A percentile compares a stretch with the other conserved stretches of the same genome.
Conservation (phyloP, 2,888 invertebrate species). For the Polydrusus cervinus region DNA sequence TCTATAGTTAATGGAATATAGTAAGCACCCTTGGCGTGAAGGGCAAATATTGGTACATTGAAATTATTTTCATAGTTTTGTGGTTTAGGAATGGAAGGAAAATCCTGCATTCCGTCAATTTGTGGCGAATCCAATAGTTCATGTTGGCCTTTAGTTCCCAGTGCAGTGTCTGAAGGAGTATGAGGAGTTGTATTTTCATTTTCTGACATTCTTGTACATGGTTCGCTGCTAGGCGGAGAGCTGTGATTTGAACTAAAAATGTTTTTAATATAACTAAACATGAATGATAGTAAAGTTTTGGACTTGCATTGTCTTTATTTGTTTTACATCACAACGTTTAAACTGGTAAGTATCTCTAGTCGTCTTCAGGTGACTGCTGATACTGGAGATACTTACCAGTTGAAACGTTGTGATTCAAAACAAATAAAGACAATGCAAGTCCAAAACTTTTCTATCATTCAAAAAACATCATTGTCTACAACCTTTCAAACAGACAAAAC, state of each 20-base stretch:
- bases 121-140: slow-evolving; percentile 56
- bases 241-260: slow-evolving; percentile 60
- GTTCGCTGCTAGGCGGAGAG: slow-evolving; percentile 68
- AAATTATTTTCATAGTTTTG: slow-evolving; percentile 65
- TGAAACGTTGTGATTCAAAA: too few species aligned
- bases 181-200: slow-evolving; percentile 62
- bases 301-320: too few species aligned
- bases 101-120: slow-evolving; percentile 56
- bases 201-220: slow-evolving; percentile 66
- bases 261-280: too few species aligned
- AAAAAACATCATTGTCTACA: too few species aligned
- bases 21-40: slow-evolving; percentile 91
- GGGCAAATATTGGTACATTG: slow-evolving; percentile 90
- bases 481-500: too few species aligned
- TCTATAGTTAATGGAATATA: slow-evolving; percentile 91
- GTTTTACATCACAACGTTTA: too few species aligned
- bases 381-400: too few species aligned
- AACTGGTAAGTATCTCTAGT: too few species aligned
- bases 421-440: too few species aligned
- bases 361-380: too few species aligned
- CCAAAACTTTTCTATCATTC: too few species aligned
- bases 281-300: too few species aligned
- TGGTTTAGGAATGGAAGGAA: slow-evolving; percentile 58
- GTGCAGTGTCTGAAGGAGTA: slow-evolving; percentile 63
- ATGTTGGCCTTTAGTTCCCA: slow-evolving; percentile 46